Conservation (phyloP, 2,113 vertebrate genomes). For the Callipepla squamata region DNA sequence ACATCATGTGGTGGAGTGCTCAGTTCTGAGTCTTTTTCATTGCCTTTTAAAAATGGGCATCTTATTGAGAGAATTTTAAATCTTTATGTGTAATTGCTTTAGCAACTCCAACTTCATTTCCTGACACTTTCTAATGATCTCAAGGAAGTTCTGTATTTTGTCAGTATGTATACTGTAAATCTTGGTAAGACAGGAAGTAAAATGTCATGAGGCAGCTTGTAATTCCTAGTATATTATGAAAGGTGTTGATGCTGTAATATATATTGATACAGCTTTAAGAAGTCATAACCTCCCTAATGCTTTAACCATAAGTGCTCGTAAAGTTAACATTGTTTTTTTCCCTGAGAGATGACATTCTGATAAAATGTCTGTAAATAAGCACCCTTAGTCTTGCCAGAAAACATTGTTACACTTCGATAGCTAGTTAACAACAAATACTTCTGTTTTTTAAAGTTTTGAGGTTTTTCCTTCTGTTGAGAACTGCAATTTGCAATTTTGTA, state of each 20-base stretch:
- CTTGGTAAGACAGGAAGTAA: neutral
- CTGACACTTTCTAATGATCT: neutral
- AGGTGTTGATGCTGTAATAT: accelerated
- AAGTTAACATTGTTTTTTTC: neutral
- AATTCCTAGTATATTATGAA: neutral
- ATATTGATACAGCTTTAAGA: neutral
- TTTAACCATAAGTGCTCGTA: neutral
- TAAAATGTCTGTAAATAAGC: neutral
- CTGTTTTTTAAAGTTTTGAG: neutral
- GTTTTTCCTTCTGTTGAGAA: neutral
- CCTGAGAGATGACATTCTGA: neutral
- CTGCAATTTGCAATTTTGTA: constrained; percentile 58
- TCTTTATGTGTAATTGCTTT: neutral
- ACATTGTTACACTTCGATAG: neutral
- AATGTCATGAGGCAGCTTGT: neutral
- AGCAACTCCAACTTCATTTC: neutral
- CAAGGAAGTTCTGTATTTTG: neutral
- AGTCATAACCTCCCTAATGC: neutral
- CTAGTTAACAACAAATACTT: neutral
- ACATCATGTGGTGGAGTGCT: neutral
- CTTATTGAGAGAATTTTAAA: neutral
- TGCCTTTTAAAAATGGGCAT: neutral
- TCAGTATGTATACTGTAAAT: neutral
- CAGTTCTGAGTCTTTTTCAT: neutral
- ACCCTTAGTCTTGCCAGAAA: neutral